These are phyloP conservation scores for Hyperoplus lanceolatus DNA, from an alignment of 2,797 vertebrate species.

Conservation along the genomic window DNA sequence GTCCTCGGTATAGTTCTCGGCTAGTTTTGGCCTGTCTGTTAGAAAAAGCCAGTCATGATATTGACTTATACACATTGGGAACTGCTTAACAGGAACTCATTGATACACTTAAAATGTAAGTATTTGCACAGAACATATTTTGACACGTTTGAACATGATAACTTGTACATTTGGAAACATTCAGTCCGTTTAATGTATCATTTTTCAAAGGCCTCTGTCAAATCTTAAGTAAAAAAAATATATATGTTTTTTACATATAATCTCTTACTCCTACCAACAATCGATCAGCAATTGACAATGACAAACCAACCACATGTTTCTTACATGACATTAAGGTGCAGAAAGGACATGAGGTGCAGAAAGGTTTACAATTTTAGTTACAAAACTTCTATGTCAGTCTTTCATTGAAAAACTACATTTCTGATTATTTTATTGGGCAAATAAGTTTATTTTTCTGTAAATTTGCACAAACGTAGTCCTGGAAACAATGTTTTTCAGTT, in stretches of 20 bases:
- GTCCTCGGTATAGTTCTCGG: slow-evolving; percentile 98
- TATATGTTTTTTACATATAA: too few species aligned
- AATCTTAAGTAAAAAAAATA: background rate
- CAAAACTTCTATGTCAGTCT: background rate
- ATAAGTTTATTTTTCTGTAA: background rate
- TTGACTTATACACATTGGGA: background rate
- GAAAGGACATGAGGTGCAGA: background rate
- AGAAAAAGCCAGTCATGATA: slow-evolving; percentile 32
- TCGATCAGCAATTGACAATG: background rate
- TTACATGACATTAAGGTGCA: too few species aligned
- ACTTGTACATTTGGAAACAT: background rate
- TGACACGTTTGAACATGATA: background rate
- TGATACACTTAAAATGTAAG: background rate
- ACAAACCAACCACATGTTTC: too few species aligned
- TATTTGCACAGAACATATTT: background rate
- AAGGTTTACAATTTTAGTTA: background rate
- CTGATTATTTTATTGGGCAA: background rate
- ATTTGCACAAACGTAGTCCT: background rate
- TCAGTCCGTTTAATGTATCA: background rate
- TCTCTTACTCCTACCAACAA: background rate
- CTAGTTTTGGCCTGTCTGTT: slow-evolving; percentile 97
- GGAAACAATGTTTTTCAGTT: background rate
- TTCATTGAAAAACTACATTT: background rate
- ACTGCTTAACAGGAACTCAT: background rate
- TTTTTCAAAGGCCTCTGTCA: slow-evolving; percentile 1